Percentiles rank a stretch among this genome's conserved stretches.
Evolutionary conservation across 2,888 invertebrate genomes (phyloP).

Genomic region (Cosmia pyralina): DNA sequence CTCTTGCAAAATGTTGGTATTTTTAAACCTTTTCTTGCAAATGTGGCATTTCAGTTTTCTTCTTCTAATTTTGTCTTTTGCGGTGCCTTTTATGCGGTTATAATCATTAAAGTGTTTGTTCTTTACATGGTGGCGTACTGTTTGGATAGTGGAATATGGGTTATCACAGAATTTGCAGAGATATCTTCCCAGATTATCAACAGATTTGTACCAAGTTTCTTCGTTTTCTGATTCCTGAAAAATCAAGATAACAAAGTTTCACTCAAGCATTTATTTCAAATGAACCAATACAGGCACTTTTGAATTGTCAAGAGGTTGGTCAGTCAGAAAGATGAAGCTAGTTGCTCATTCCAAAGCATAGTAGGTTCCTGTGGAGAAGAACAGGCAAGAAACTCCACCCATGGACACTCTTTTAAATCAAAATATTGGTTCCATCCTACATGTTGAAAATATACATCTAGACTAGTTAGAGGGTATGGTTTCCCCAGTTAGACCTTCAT

Average conservation of each 20-base stretch:
- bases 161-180: slow-evolving; percentile 66
- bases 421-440: no score
- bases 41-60: slow-evolving; percentile 54
- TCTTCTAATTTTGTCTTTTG: slow-evolving; percentile 20
- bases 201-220: slow-evolving; percentile 44
- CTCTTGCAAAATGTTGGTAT: slow-evolving; percentile 15
- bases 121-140: slow-evolving; percentile 52
- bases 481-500: no score
- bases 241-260: background rate
- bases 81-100: slow-evolving; percentile 13
- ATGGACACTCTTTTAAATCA: no score
- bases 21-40: slow-evolving; percentile 43
- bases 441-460: no score
- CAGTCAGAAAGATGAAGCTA: no score
- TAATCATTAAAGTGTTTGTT: slow-evolving; percentile 45
- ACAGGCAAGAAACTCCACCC: no score
- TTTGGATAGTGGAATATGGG: slow-evolving; percentile 65
- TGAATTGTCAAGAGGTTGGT: no score
- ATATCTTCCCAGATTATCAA: slow-evolving; percentile 38
- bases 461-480: no score
- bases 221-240: slow-evolving; percentile 42
- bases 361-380: no score
- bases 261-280: no score
- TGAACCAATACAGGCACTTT: no score
- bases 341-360: no score